Percentiles rank a stretch among this genome's conserved stretches.
Conservation (phyloP, 2,113 vertebrate species). For the Ariopsis seemanni region DNA sequence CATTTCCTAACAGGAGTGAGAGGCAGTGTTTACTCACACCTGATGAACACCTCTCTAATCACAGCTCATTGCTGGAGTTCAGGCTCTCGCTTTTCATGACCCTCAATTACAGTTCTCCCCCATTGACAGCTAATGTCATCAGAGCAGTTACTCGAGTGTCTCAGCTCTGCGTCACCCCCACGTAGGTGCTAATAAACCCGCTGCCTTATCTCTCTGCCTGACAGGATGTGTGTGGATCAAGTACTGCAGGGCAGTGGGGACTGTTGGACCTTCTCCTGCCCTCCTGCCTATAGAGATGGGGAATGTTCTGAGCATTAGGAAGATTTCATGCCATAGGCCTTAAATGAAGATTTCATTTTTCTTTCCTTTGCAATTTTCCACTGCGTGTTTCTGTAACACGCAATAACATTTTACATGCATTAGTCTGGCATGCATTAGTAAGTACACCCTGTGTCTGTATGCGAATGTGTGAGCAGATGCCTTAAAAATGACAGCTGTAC, state of each 20-base stretch:
- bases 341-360: background rate
- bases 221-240: constrained; percentile 26
- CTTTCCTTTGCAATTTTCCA: background rate
- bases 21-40: background rate
- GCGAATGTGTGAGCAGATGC: background rate
- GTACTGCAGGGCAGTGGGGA: background rate
- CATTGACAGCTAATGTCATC: constrained; percentile 36
- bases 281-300: background rate
- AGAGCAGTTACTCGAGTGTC: constrained; percentile 19
- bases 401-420: background rate
- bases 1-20: constrained; percentile 47
- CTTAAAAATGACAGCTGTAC: background rate
- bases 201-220: constrained; percentile 30
- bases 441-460: constrained; percentile 1
- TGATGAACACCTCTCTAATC: constrained; percentile 10
- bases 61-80: constrained; percentile 23
- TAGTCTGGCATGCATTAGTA: background rate
- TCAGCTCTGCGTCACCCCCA: constrained; percentile 18
- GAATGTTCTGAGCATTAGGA: background rate
- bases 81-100: constrained; percentile 20
- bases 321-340: background rate
- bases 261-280: background rate
- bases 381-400: background rate
- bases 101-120: constrained; percentile 27
- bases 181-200: constrained; percentile 7